Percentiles rank a stretch among this genome's conserved stretches.
phyloP scores from a whole-genome alignment of 1,140 invertebrate species.

The Bombus pascuorum region DNA sequence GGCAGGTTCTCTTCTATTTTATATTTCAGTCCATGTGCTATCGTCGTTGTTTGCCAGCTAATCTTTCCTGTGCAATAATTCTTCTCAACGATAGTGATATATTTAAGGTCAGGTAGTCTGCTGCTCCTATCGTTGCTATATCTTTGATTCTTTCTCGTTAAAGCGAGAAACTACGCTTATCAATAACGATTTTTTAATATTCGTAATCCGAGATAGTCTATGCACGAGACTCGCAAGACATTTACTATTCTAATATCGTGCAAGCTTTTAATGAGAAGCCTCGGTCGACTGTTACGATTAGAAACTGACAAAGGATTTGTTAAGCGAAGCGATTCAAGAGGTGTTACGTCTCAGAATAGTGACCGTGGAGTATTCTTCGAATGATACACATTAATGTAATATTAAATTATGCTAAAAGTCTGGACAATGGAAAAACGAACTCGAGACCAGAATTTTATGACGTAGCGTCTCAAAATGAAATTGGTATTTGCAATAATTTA shows the following conservation, averaged over 20 bases:
- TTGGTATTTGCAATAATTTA: background rate
- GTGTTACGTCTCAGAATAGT: background rate
- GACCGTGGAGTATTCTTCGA: background rate
- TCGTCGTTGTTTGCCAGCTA: no score
- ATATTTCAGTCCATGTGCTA: no score
- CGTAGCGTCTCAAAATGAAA: no score
- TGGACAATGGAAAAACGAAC: no score
- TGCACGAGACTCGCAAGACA: background rate
- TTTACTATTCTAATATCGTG: background rate
- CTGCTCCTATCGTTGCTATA: no score
- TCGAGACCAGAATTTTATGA: no score
- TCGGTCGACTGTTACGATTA: background rate
- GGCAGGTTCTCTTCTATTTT: no score
- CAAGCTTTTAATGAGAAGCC: background rate
- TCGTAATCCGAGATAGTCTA: background rate
- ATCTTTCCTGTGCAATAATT: no score
- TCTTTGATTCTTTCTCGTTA: no score
- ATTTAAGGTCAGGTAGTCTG: no score
- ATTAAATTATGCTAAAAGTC: background rate
- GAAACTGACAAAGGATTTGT: background rate
- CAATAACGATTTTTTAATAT: background rate
- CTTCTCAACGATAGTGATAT: no score
- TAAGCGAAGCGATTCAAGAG: background rate
- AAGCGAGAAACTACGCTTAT: background rate
- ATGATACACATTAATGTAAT: background rate